These are phyloP conservation scores for Urosaurus nigricauda DNA, from an alignment of 2,797 vertebrate genomes.

Conservation along the genomic window DNA sequence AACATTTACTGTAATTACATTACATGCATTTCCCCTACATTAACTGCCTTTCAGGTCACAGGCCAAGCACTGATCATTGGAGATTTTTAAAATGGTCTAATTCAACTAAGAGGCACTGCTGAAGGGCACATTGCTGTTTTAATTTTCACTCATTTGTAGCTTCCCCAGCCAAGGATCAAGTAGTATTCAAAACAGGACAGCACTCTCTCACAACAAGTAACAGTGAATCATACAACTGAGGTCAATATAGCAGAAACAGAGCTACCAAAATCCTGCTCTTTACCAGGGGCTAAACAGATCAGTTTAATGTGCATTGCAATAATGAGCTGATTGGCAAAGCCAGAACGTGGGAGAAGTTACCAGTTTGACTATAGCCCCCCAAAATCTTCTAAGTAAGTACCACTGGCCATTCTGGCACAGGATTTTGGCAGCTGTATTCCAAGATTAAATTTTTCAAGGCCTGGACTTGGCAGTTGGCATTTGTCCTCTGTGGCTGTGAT, in stretches of 20 bases:
- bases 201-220: background rate
- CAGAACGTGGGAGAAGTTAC: too few species aligned
- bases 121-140: background rate
- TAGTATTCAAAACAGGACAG: background rate
- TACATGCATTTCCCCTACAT: constrained; percentile 41
- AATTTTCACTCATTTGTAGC: background rate
- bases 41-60: background rate
- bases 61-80: constrained; percentile 34
- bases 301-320: background rate
- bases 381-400: too few species aligned
- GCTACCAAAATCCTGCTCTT: background rate
- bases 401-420: too few species aligned
- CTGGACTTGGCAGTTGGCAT: rapidly evolving
- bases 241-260: background rate
- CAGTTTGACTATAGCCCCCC: too few species aligned
- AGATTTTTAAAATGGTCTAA: background rate
- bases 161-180: background rate
- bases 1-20: constrained; percentile 46
- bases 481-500: background rate
- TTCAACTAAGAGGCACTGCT: background rate
- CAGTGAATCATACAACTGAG: background rate
- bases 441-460: background rate
- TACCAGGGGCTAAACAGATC: background rate
- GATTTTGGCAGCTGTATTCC: too few species aligned
- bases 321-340: background rate